Percentiles rank a stretch among this genome's conserved stretches.
phyloP scores from a whole-genome alignment of 1,140 invertebrate species.

The Ephestia elutella region DNA sequence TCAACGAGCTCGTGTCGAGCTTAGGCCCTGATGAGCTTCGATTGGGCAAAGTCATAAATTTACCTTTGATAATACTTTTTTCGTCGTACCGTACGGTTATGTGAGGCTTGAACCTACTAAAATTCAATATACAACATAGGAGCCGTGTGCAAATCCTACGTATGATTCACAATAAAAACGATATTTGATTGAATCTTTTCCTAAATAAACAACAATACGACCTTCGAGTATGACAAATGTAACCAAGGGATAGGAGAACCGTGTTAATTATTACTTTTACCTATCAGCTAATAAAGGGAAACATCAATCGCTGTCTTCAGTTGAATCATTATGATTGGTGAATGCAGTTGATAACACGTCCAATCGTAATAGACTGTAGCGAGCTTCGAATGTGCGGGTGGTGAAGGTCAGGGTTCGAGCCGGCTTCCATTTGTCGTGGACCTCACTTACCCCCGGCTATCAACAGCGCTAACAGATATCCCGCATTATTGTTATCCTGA shows the following conservation, averaged over 20 bases:
- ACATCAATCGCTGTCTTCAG: too few species aligned
- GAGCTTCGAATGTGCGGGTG: constrained; percentile 14
- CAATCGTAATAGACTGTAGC: constrained; percentile 8
- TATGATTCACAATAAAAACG: too few species aligned
- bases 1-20: constrained; percentile 27
- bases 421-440: constrained; percentile 51
- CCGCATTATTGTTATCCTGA: constrained; percentile 61
- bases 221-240: too few species aligned
- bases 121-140: too few species aligned
- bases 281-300: too few species aligned
- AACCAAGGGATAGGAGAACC: too few species aligned
- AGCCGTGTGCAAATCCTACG: too few species aligned
- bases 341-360: constrained; percentile 17
- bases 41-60: constrained; percentile 8
- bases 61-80: not conserved
- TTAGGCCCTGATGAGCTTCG: constrained; percentile 22
- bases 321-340: constrained; percentile 22
- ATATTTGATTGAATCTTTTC: too few species aligned
- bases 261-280: too few species aligned
- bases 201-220: too few species aligned
- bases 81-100: not conserved
- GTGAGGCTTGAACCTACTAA: too few species aligned
- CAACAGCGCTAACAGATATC: constrained; percentile 54
- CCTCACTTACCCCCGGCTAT: constrained; percentile 30
- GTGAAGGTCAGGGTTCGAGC: constrained; percentile 36